phyloP scores from a whole-genome alignment of 2,888 invertebrate genomes.

The Xestia c-nigrum region DNA sequence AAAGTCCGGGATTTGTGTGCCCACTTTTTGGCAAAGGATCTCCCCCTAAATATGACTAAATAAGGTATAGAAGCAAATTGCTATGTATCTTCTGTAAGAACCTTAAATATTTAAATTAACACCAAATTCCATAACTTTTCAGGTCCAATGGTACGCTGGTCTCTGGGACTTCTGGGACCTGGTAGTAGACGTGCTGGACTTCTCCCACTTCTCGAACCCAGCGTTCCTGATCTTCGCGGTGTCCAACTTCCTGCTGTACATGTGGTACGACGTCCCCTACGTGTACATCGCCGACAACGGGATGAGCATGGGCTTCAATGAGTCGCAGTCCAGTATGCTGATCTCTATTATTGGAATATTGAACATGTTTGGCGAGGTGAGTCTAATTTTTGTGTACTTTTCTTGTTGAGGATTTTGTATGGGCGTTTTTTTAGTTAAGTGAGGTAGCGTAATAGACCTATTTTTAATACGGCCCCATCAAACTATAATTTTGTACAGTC shows the following conservation, averaged over 20 bases:
- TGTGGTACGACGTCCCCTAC: conserved; percentile 98
- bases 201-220: conserved; percentile 94
- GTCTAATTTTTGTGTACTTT: conserved; percentile 61
- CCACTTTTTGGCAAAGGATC: neutral
- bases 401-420: neutral
- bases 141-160: conserved; percentile 93
- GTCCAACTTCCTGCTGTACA: conserved; percentile 97
- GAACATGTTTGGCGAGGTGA: conserved; percentile 97
- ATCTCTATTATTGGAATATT: conserved; percentile 96
- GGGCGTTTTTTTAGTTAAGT: neutral
- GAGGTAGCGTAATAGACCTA: neutral
- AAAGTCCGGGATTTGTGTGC: neutral
- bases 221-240: conserved; percentile 95
- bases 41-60: neutral
- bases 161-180: conserved; percentile 95
- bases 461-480: no score
- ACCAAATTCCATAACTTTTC: conserved; percentile 62
- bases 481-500: no score
- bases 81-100: neutral
- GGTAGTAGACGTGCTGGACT: conserved; percentile 94
- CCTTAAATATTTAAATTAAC: conserved; percentile 1
- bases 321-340: conserved; percentile 94
- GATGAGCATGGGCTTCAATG: conserved; percentile 92
- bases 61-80: neutral
- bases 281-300: conserved; percentile 97